These are phyloP conservation scores for Nemotelus pantherinus DNA, from an alignment of 2,888 invertebrate genomes.

Conservation along the genomic window DNA sequence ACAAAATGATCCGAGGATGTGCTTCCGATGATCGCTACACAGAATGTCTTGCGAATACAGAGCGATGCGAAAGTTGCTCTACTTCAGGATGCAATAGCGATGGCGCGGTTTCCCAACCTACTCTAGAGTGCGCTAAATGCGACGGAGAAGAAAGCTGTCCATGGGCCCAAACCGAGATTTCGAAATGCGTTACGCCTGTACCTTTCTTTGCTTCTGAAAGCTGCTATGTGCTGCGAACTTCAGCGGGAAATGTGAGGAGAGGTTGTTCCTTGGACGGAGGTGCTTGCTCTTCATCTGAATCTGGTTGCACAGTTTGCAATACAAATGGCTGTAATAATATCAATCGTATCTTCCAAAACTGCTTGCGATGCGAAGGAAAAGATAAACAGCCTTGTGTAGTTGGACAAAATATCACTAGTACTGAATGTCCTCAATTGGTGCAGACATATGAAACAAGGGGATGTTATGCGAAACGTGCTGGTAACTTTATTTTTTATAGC, in stretches of 20 bases:
- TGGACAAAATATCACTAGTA: slow-evolving; percentile 4
- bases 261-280: slow-evolving; percentile 52
- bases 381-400: neutral
- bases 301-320: slow-evolving; percentile 45
- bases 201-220: slow-evolving; percentile 26
- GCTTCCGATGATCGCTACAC: slow-evolving; percentile 47
- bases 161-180: slow-evolving; percentile 18
- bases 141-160: slow-evolving; percentile 13
- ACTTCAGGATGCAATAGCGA: slow-evolving; percentile 51
- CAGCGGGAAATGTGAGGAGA: slow-evolving; percentile 47
- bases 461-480: slow-evolving; percentile 51
- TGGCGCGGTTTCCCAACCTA: slow-evolving; percentile 48
- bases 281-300: slow-evolving; percentile 46
- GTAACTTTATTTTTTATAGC: slow-evolving; percentile 43
- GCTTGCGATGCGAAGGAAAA: slow-evolving; percentile 17
- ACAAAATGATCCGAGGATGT: slow-evolving; percentile 52
- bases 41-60: neutral
- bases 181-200: neutral
- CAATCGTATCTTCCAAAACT: slow-evolving; percentile 26
- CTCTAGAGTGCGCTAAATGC: slow-evolving; percentile 52
- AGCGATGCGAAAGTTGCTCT: slow-evolving; percentile 26
- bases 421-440: neutral
- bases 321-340: slow-evolving; percentile 51
- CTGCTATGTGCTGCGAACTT: slow-evolving; percentile 16
- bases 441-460: slow-evolving; percentile 50